Evolutionary conservation across 2,888 invertebrate species (phyloP), one percentile per base, ranked within the genome.

Genomic region (Chrysotoxum bicinctum): DNA sequence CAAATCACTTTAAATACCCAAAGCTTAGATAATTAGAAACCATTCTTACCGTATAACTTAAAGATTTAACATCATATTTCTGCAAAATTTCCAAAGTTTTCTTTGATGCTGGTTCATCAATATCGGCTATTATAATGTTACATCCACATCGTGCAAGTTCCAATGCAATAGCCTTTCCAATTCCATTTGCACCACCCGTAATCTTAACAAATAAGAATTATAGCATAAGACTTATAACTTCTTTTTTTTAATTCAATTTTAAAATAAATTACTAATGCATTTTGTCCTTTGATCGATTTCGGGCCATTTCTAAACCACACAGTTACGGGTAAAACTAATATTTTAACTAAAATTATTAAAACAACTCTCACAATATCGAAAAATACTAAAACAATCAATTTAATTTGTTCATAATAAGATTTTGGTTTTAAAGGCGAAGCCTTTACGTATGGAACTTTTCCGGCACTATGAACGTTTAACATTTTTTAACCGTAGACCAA

Each of bases 141-240:
- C 89, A 89, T 1, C 90, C 90, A 78, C 88, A 86, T 69, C 87
- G 81, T 6, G 89, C 89, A 16, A 91, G 88, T 37, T 88, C 80
- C 23, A 89, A 69, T 5, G 89, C 89, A 10, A 91, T 88, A 74
- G 89, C 89, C 66, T 89, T 88, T 5, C 91, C 91, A 16, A 91
- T 87, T 19, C 91, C 91, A 87, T 90, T 89, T 6, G 89, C 91
- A 43, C 89, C 90, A 2, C 91, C 91, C 9, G 91, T 91, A 4
- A 91, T 88, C 90, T 91, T 52, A 19, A 70, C 66, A 66, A 21
- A 66, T 7, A 30, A 26, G 4, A 8, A 60, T 12, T 0, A 48
- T 32, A 1, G 12, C 5, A 64, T 5, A 66, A 16, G 14, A 37
- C 14, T 16, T 4, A 12, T 19, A 10, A 19, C 21, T 1, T n/a